Percentiles rank a stretch among this genome's conserved stretches.
These are phyloP conservation scores for Cordilura impudica DNA, from an alignment of 2,888 invertebrate genomes.

Conservation along the genomic window DNA sequence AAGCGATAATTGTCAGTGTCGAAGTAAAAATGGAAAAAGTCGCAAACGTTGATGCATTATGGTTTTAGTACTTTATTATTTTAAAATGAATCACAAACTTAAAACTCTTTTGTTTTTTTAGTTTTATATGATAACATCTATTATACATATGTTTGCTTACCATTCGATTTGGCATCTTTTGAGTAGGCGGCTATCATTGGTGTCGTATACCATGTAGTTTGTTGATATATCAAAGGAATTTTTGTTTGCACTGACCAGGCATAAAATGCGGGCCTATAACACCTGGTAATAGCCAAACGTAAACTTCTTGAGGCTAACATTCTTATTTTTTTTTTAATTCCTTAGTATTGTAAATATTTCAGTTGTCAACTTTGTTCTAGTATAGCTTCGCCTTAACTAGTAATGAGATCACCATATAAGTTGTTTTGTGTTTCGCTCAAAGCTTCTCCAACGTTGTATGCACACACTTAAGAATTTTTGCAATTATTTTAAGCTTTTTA, in stretches of 20 bases:
- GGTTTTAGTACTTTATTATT: not conserved
- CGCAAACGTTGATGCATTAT: not conserved
- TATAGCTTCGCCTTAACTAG: conserved; percentile 29
- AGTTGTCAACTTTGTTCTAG: conserved; percentile 28
- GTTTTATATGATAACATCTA: not conserved
- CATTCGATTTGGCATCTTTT: conserved; percentile 34
- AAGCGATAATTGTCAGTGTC: not conserved
- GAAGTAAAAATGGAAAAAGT: too few species aligned
- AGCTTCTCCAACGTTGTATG: conserved; percentile 23
- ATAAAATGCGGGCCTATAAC: not conserved
- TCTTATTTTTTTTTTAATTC: not conserved
- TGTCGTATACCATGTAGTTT: conserved; percentile 20
- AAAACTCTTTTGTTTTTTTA: conserved; percentile 15
- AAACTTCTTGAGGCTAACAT: conserved; percentile 46
- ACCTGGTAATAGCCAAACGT: conserved; percentile 14
- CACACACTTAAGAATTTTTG: not conserved
- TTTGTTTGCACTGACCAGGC: not conserved
- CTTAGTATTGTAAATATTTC: not conserved
- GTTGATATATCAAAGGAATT: not conserved
- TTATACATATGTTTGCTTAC: conserved; percentile 5
- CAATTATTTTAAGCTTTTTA: not conserved
- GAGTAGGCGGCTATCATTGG: conserved; percentile 27
- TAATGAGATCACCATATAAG: conserved; percentile 54
- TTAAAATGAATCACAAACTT: conserved; percentile 14
- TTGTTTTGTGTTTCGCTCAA: conserved; percentile 9